phyloP scores from a whole-genome alignment of 2,113 vertebrate genomes.

The Lipophrys pholis region DNA sequence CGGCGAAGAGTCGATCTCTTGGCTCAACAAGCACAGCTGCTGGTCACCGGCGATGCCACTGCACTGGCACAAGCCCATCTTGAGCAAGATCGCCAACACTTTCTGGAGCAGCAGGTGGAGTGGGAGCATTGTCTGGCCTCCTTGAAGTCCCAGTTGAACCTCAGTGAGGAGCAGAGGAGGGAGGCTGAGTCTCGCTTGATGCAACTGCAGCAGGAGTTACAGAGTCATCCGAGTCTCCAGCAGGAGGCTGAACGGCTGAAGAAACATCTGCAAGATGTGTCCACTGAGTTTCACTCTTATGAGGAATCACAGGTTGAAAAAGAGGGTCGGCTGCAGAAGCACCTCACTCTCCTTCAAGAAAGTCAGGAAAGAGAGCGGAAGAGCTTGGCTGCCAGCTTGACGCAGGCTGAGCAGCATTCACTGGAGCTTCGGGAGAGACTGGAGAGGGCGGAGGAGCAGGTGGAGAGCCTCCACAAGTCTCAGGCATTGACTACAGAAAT shows the following conservation, averaged over 20 bases:
- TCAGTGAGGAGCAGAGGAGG: conserved; percentile 82
- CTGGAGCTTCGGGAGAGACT: conserved; percentile 87
- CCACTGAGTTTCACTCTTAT: conserved; percentile 81
- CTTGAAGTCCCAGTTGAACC: conserved; percentile 85
- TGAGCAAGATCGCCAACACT: conserved; percentile 57
- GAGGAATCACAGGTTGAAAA: conserved; percentile 87
- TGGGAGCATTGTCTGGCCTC: conserved; percentile 53
- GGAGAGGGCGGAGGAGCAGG: conserved; percentile 75
- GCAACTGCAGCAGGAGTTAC: conserved; percentile 84
- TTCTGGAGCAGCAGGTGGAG: conserved; percentile 55
- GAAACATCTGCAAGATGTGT: conserved; percentile 83
- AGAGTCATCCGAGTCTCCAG: conserved; percentile 83
- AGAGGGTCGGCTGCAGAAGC: conserved; percentile 89
- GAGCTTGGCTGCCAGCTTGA: conserved; percentile 84
- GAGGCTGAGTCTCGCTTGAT: conserved; percentile 83
- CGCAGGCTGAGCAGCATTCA: conserved; percentile 86
- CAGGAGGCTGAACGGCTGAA: conserved; percentile 84
- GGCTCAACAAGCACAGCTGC: conserved; percentile 85
- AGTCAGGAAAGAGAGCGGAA: conserved; percentile 92
- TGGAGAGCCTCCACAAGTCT: conserved; percentile 42
- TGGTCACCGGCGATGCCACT: conserved; percentile 71
- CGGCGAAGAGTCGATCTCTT: conserved; percentile 88
- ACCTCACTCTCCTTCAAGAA: conserved; percentile 87
- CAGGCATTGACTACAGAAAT: conserved; percentile 55
- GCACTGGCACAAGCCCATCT: conserved; percentile 65